Percentiles rank a stretch among this genome's conserved stretches.
Evolutionary conservation across 2,113 vertebrate genomes (phyloP).

Genomic region (Megalops atlanticus): DNA sequence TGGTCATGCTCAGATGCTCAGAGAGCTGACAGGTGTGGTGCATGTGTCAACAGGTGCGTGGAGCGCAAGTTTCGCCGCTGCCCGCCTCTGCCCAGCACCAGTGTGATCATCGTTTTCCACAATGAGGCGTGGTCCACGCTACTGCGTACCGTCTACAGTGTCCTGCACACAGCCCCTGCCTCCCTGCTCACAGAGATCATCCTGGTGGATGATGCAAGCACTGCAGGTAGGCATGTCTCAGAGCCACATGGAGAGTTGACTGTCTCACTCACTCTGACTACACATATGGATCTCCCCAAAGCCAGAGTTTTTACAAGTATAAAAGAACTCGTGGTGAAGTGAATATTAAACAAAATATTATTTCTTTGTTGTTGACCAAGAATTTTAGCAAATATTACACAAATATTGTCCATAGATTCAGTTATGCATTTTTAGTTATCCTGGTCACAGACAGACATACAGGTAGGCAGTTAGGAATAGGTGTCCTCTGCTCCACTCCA

Average conservation of each 20-base stretch:
- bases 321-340: no score
- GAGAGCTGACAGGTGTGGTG: not conserved
- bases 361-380: no score
- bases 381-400: no score
- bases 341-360: no score
- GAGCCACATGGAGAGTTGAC: not conserved
- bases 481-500: no score
- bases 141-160: conserved; percentile 87
- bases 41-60: conserved; percentile 75
- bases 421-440: no score
- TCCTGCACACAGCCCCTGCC: conserved; percentile 84
- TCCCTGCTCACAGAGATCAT: conserved; percentile 85
- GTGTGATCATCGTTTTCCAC: conserved; percentile 88
- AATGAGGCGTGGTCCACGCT: conserved; percentile 92
- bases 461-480: no score
- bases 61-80: conserved; percentile 86
- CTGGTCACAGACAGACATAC: no score
- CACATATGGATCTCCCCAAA: no score
- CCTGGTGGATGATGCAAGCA: conserved; percentile 92
- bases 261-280: no score
- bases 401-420: no score
- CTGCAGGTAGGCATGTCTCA: conserved; percentile 69
- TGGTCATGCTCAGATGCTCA: not conserved
- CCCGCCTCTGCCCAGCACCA: conserved; percentile 85
- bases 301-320: no score